Percentiles rank a stretch among this genome's conserved stretches.
These are phyloP conservation scores for Masticophis lateralis DNA, from an alignment of 2,797 vertebrate genomes.

Conservation along the genomic window DNA sequence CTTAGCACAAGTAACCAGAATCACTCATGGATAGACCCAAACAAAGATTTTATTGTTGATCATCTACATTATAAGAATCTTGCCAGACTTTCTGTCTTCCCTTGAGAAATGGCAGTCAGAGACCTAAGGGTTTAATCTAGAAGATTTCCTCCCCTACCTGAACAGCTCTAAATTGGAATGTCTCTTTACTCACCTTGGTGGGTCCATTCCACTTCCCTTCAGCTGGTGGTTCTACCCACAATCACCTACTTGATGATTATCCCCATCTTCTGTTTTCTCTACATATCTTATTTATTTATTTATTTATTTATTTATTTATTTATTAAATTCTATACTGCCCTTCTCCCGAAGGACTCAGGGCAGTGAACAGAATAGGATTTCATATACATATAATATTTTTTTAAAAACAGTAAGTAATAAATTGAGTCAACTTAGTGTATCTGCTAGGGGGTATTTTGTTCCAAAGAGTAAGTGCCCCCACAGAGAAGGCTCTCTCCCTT, in stretches of 20 bases:
- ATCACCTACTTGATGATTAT: background rate
- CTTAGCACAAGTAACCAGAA: background rate
- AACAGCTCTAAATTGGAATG: background rate
- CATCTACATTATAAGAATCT: background rate
- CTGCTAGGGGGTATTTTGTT: too few relatives aligned
- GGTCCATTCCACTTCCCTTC: background rate
- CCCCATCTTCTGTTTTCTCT: background rate
- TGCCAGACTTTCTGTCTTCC: background rate
- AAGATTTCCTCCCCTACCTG: background rate
- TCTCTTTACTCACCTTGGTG: background rate
- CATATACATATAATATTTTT: too few relatives aligned
- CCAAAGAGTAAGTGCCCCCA: too few relatives aligned
- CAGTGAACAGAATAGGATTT: too few relatives aligned
- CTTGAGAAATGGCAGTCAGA: background rate
- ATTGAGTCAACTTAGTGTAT: too few relatives aligned
- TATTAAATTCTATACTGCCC: too few relatives aligned
- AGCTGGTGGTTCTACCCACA: background rate
- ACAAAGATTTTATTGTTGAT: background rate
- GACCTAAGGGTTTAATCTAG: background rate
- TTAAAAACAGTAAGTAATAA: too few relatives aligned
- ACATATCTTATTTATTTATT: background rate
- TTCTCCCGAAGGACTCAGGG: too few relatives aligned
- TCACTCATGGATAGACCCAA: background rate
- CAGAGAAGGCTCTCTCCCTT: too few relatives aligned
- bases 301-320: too few relatives aligned